Base-by-base conservation (phyloP, 2,797 vertebrate species). In the Rhyacichthys aspro region DNA sequence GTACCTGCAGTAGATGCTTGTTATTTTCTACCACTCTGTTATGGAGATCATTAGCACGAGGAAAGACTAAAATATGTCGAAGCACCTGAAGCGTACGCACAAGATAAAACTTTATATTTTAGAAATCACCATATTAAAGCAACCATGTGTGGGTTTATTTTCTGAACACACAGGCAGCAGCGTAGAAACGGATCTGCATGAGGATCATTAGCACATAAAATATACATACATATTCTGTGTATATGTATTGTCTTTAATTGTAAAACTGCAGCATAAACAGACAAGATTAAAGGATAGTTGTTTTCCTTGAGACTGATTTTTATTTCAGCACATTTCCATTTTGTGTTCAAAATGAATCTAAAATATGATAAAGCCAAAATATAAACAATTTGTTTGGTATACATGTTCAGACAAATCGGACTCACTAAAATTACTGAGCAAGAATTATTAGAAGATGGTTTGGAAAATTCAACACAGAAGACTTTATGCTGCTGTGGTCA, bases 11-110 rank as follows among this genome's bases (percentile, higher is more conserved):
- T 63, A 61, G 81, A 83, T 11, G 76, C 82, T 86, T 87, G 85
- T 87, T 87, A 84, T 86, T 87, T 69, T 79, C 75, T 75, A 76
- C 73, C 76, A 72, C 82, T 88, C 77, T 86, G 77, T 86, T 87
- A 80, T 81, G 72, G 79, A 86, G 80, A 88, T 90, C 85, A 85
- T 87, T 84, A 86, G 77, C 77, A 80, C 64, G 73, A 75, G 69
- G 74, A 82, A 82, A 85, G 72, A 82, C 66, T 60, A 44, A 80
- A 81, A 77, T 70, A 79, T 43, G 3, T 45, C 38, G 17, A 74
- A 84, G 54, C 74, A 80, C 81, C 85, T 81, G 74, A 78, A 89
- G 83, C 77, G 11, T 46, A 65, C 15, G 44, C 60, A 62, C 12
- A 0, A 77, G 64, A 78, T 70, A 68, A 74, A 85, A 83, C 78